Percentiles rank a stretch among this genome's conserved stretches.
Conservation (phyloP, 92 coral and sea anemone genomes). For the Diadumene lineata region DNA sequence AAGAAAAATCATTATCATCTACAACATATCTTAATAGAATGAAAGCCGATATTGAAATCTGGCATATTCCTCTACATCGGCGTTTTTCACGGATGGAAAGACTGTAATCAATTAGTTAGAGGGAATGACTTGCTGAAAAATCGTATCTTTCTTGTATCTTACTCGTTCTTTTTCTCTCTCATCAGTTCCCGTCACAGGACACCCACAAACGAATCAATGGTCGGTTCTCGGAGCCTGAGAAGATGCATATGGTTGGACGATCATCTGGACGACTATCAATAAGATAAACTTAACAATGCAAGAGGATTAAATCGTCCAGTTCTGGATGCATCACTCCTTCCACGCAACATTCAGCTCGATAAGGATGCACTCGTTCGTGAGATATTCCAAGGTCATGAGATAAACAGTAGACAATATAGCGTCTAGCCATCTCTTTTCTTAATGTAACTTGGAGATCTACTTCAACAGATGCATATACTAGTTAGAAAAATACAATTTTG, state of each 20-base stretch:
- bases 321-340: background rate
- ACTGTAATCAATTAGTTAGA: background rate
- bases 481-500: no score
- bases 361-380: background rate
- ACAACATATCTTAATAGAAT: no score
- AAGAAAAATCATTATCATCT: background rate
- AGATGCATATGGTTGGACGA: conserved; percentile 81
- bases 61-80: no score
- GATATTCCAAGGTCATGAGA: background rate
- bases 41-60: no score
- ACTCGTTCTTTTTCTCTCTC: background rate
- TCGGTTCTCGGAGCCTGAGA: conserved; percentile 94
- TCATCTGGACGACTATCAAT: conserved; percentile 49
- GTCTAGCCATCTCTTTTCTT: background rate
- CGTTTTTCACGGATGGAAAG: no score
- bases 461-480: no score
- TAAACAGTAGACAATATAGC: no score
- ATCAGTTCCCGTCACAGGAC: conserved; percentile 74
- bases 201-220: conserved; percentile 70
- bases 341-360: background rate
- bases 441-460: background rate
- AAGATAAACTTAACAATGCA: conserved; percentile 6
- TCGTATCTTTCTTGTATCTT: no score
- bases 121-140: background rate
- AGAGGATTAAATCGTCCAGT: background rate